Conservation (phyloP, 2,888 invertebrate genomes). For the Pollenia amentaria region DNA sequence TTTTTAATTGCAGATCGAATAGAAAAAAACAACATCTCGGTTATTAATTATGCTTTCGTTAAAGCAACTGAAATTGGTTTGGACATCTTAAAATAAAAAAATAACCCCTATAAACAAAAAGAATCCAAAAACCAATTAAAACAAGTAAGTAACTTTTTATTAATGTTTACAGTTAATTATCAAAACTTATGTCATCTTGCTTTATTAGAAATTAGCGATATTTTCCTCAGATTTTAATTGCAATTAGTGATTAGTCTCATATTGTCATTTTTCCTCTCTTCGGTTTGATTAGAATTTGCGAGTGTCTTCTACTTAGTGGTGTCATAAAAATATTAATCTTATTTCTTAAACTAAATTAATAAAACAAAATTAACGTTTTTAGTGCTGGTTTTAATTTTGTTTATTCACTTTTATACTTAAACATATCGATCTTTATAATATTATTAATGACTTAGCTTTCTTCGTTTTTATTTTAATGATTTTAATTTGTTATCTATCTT, state of each 20-base stretch:
- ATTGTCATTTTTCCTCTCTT: background rate
- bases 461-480: slow-evolving; percentile 38
- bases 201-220: background rate
- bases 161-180: background rate
- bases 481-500: slow-evolving; percentile 34
- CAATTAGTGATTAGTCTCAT: background rate
- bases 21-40: background rate
- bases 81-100: slow-evolving; percentile 13
- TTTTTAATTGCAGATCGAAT: slow-evolving; percentile 43
- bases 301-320: background rate
- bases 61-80: slow-evolving; percentile 42
- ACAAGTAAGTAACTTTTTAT: slow-evolving; percentile 34
- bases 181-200: background rate
- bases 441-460: slow-evolving; percentile 48
- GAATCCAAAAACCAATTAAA: background rate
- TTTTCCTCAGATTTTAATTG: background rate
- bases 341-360: slow-evolving; percentile 36
- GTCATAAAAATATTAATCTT: slow-evolving; percentile 34
- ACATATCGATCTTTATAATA: background rate
- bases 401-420: background rate
- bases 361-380: slow-evolving; percentile 33
- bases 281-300: background rate
- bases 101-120: background rate
- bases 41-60: slow-evolving; percentile 57
- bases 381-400: slow-evolving; percentile 1